Evolutionary conservation across 2,888 invertebrate species (phyloP), one percentile per base, ranked within the genome.

Genomic region (Ypsolopha sequella): DNA sequence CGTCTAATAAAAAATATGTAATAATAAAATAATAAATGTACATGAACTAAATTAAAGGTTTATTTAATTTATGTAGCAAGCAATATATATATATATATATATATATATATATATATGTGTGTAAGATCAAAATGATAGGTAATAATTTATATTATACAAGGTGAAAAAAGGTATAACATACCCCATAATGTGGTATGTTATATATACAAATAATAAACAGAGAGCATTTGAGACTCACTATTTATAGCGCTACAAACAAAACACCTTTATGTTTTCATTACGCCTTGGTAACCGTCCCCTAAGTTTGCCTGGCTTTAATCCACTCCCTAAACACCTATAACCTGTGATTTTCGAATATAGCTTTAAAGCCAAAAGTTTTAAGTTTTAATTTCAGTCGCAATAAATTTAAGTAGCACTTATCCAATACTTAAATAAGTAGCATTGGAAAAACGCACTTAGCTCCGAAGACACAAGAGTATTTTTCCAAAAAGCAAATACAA

Each of bases 281-380:
- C 33, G 33, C 35, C 51, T 47, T 51, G 35, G 51, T 51, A 51
- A 38, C 9, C 39, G 39, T 39, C 46, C 10, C 39, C 47, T 39
- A 51, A 35, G 11, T 51, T 45, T 46, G 46, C 41, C 47, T 51
- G 46, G 46, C 46, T 39, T 46, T 46, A 46, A 46, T 46, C 46
- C 39, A 14, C 8, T 43, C 3, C 11, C 39, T n/a, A 9, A 49
- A 47, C 47, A 36, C 14, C 14, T 7, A 13, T 2, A 46, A 34
- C 46, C 43, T 4, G 13, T 3, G 9, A n/a, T 10, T 10, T 24
- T 34, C 45, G 9, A 7, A 47, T 13, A 8, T 7, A 47, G 7
- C 36, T 47, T 13, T 47, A 36, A 36, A 11, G 7, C 1, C 6
- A 47, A 35, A 7, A 6, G 6, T 8, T n/a, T 9, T 47, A 36